phyloP scores from a whole-genome alignment of 2,113 vertebrate species.

The Datnioides undecimradiatus region DNA sequence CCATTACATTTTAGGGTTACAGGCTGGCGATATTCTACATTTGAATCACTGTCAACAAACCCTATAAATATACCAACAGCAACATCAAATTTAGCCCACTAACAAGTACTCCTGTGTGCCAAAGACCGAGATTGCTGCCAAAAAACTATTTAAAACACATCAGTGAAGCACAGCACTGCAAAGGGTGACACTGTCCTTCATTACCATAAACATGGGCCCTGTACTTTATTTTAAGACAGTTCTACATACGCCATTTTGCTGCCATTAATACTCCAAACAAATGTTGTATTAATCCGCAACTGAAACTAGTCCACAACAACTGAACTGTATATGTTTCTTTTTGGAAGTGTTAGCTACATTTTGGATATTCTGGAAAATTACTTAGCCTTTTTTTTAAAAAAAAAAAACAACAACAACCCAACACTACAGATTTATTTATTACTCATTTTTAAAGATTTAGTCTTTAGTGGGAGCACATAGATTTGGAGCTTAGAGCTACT shows the following conservation, averaged over 20 bases:
- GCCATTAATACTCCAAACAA: neutral
- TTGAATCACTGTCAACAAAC: neutral
- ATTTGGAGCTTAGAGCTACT: neutral
- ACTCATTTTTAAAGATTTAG: neutral
- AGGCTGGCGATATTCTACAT: neutral
- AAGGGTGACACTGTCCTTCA: neutral
- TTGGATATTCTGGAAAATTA: neutral
- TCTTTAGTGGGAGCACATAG: neutral
- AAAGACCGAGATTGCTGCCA: neutral
- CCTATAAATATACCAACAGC: neutral
- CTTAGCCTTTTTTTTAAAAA: neutral
- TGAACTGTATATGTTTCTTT: neutral
- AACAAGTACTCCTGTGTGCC: neutral
- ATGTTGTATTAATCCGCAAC: neutral
- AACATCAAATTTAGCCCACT: neutral
- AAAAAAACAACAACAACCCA: neutral
- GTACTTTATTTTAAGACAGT: constrained; percentile 10
- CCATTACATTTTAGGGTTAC: neutral
- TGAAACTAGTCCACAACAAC: neutral
- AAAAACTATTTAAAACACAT: neutral
- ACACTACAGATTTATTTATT: neutral
- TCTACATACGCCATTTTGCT: neutral
- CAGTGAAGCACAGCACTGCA: neutral
- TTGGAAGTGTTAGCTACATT: neutral
- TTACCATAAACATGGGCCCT: constrained; percentile 8